Conservation (phyloP, 2,797 vertebrate genomes). For the Hippopotamyrus pictus region DNA sequence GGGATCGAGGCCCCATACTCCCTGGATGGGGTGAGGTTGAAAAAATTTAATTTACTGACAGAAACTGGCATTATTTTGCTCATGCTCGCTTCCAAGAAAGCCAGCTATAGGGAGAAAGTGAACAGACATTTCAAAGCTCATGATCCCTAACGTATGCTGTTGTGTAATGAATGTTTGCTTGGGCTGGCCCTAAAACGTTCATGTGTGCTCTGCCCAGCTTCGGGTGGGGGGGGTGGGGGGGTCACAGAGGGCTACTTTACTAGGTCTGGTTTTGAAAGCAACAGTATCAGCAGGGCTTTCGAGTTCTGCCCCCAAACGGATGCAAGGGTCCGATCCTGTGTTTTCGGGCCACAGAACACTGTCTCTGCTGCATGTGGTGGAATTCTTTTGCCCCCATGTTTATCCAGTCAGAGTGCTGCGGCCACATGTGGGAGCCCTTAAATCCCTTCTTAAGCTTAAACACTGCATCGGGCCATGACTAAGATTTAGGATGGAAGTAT, state of each 20-base stretch:
- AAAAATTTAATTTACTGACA: background rate
- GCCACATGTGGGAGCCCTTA: constrained; percentile 1
- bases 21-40: background rate
- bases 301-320: background rate
- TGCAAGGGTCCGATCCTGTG: background rate
- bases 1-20: background rate
- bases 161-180: background rate
- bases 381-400: background rate
- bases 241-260: background rate
- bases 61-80: background rate
- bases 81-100: background rate
- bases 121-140: background rate
- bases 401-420: background rate
- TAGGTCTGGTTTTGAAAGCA: background rate
- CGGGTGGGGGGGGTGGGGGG: background rate
- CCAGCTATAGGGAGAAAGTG: background rate
- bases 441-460: constrained; percentile 4
- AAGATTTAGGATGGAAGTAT: background rate
- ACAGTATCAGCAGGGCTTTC: background rate
- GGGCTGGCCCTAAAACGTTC: background rate
- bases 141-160: background rate
- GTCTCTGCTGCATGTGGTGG: background rate
- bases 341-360: background rate
- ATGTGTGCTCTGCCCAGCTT: background rate
- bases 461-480: background rate